Percentiles rank a stretch among this genome's conserved stretches.
Evolutionary conservation across 2,113 vertebrate genomes (phyloP).

Genomic region (Ivindomyrus marchei): DNA sequence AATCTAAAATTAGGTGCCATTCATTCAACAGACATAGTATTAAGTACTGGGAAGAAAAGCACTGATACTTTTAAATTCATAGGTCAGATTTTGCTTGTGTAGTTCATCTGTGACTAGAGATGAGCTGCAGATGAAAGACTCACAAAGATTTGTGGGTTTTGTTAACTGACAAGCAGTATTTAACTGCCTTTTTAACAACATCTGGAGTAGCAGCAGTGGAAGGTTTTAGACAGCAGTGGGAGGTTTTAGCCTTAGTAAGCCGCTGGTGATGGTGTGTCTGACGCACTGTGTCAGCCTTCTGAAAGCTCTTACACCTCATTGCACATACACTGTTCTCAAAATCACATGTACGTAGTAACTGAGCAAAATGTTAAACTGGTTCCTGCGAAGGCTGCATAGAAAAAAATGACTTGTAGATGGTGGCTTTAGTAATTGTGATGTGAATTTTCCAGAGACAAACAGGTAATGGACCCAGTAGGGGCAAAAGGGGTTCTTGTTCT

Average conservation of each 20-base stretch:
- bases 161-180: background rate
- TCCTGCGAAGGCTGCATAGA: background rate
- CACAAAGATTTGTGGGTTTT: background rate
- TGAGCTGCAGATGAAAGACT: background rate
- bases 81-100: background rate
- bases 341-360: background rate
- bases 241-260: conserved; percentile 22
- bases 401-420: background rate
- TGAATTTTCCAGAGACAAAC: no score
- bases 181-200: background rate
- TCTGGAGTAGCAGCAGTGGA: conserved; percentile 33
- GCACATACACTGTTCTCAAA: background rate
- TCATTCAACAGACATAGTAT: background rate
- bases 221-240: conserved; percentile 56
- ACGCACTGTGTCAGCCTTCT: background rate
- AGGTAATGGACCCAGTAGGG: background rate
- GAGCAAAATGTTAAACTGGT: background rate
- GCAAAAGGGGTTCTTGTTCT: background rate
- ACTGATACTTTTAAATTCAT: background rate
- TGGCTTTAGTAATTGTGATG: background rate
- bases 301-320: background rate
- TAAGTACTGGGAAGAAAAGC: background rate
- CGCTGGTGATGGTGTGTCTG: background rate
- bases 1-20: background rate
- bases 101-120: background rate